Base-by-base conservation (phyloP, 2,113 vertebrate genomes). In the Mionectes macconnelli region DNA sequence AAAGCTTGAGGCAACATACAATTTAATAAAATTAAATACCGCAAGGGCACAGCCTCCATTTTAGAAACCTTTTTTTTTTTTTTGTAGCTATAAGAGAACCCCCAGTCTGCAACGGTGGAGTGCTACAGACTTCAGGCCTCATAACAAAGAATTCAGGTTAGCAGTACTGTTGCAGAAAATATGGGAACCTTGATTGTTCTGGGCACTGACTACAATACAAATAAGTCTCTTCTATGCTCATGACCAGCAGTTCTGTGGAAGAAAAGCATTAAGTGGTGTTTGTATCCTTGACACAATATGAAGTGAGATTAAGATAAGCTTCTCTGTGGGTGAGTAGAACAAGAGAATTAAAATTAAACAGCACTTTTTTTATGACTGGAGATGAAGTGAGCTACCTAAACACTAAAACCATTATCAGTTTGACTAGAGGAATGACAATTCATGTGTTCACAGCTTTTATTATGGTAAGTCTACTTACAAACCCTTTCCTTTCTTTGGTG, bases 331-430 rank as follows among this genome's bases (percentile, higher is more conserved):
- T 50, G 23, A 83, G 8, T 76, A n/a, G 55, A 84, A 85, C 37
- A 91, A 73, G 6, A 89, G 39, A 93, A 95, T 69, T 86, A 80
- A 85, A 95, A 95, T 80, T 80, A 93, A 96, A 72, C 22, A 94
- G 7, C 21, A 64, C 15, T 39, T 90, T 88, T 86, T 60, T 66
- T 91, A 76, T 16, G 77, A 50, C 21, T 69, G 16, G 31, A 75
- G n/a, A 33, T 80, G 42, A 24, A 80, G 33, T 74, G 73, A 89
- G 4, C 23, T 84, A 78, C 20, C 14, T 28, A 49, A 49, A 78
- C n/a, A 23, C 78, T 89, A 66, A 89, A 93, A 76, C 13, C 47
- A 3, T 10, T 50, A 39, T 84, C 47, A 50, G 10, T 83, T 92
- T 92, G 67, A 83, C 35, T 63, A 67, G 17, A 75, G 24, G 39